Base-by-base conservation (phyloP, 2,113 vertebrate genomes). In the Tursiops truncatus region DNA sequence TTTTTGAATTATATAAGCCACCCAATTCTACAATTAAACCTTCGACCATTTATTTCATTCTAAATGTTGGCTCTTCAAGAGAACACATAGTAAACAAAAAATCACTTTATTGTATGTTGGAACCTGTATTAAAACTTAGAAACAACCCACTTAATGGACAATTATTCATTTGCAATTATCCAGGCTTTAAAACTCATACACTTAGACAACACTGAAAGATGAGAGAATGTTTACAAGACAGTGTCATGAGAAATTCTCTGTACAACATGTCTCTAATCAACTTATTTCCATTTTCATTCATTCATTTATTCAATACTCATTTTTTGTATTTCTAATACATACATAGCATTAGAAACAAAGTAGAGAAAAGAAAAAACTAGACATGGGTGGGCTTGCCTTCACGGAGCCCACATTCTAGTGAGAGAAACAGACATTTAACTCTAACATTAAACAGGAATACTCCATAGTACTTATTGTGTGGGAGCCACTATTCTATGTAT, bases 1-100 rank as follows among this genome's bases (percentile, higher is more conserved):
- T 76, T 96, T 97, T 89, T 93, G 31, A 97, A 85, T 85, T 89
- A 88, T 82, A 56, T 58, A 84, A 12, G 18, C 63, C 65, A 63
- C 31, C n/a, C 9, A 87, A 82, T 81, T 94, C 53, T 80, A 92
- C 60, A 93, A 63, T 80, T 97, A 91, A 97, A 95, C 1, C 1
- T 47, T 90, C 79, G 31, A 15, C 7, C 47, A 79, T 77, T 76
- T 94, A 76, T 92, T 79, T 94, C 33, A 47, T 81, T 96, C n/a
- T 89, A 81, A 73, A 79, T 65, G 76, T 85, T 95, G 76, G 4
- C 44, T 89, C 17, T 86, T 87, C 15, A 38, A 93, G 41, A 17
- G 18, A 84, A 94, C 92, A 88, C 71, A 13, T 89, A 12, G 86
- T 41, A 74, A 36, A 71, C n/a, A 77, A 12, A 90, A 91, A 96